phyloP scores from a whole-genome alignment of 2,888 invertebrate genomes.

The Silvanus unidentatus region DNA sequence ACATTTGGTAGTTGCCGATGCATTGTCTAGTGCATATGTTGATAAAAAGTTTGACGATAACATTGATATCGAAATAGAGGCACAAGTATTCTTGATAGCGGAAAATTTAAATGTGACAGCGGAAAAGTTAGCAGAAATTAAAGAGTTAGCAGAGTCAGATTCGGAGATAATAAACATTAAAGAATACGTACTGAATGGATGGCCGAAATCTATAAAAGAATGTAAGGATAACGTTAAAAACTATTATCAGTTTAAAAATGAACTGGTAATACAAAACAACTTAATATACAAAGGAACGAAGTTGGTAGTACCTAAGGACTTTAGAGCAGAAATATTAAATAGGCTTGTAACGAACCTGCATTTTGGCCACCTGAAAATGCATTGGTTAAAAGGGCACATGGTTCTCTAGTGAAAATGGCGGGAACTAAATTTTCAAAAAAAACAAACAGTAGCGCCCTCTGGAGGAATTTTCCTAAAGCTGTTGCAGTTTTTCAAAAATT shows the following conservation, averaged over 20 bases:
- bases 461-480: no score
- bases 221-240: slow-evolving; percentile 10
- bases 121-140: slow-evolving; percentile 11
- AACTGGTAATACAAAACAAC: slow-evolving; percentile 12
- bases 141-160: slow-evolving; percentile 15
- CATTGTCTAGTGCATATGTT: slow-evolving; percentile 14
- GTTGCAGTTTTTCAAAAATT: no score
- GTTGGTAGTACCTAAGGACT: slow-evolving; percentile 15
- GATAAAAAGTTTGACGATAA: slow-evolving; percentile 9
- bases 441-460: no score
- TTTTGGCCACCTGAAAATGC: no score
- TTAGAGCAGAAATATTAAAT: slow-evolving; percentile 14
- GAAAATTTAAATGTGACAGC: slow-evolving; percentile 5
- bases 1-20: slow-evolving; percentile 16
- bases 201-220: slow-evolving; percentile 21
- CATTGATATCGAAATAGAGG: slow-evolving; percentile 10
- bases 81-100: slow-evolving; percentile 11
- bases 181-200: slow-evolving; percentile 22
- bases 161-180: slow-evolving; percentile 19
- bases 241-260: slow-evolving; percentile 13
- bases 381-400: no score
- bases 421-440: no score
- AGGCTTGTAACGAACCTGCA: no score
- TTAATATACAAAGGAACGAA: slow-evolving; percentile 17
- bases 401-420: no score